These are phyloP conservation scores for Danio tinwini DNA, from an alignment of 2,797 vertebrate genomes.

Conservation along the genomic window DNA sequence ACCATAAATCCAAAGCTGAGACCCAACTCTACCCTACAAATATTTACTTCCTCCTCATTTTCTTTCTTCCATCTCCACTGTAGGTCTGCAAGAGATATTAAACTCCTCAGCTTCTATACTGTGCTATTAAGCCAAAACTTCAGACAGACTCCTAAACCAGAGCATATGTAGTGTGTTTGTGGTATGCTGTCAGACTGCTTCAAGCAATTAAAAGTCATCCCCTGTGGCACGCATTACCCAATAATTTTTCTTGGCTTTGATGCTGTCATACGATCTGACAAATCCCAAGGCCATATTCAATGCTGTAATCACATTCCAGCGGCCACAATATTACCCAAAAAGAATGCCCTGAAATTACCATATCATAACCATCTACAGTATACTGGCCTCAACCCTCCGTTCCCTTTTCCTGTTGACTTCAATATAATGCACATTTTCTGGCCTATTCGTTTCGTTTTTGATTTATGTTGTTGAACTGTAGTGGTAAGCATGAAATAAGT, in stretches of 20 bases:
- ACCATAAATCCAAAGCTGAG: not conserved
- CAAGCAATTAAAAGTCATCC: conserved; percentile 66
- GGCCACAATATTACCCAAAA: conserved; percentile 66
- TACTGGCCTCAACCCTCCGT: conserved; percentile 6
- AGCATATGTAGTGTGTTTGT: conserved; percentile 71
- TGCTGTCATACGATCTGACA: conserved; percentile 62
- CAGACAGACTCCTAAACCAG: conserved; percentile 64
- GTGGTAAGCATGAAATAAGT: conserved; percentile 27
- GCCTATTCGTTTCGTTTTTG: conserved; percentile 6
- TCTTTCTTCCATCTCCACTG: conserved; percentile 12
- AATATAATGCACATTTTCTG: conserved; percentile 25
- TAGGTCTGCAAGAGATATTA: conserved; percentile 25
- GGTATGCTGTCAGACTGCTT: conserved; percentile 70
- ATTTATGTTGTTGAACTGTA: conserved; percentile 37
- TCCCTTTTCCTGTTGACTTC: conserved; percentile 24
- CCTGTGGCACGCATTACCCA: conserved; percentile 69
- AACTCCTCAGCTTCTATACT: conserved; percentile 23
- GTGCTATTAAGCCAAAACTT: conserved; percentile 38
- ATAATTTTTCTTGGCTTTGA: conserved; percentile 72
- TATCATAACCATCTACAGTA: conserved; percentile 33
- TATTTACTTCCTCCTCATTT: not conserved
- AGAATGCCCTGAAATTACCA: conserved; percentile 41
- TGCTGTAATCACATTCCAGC: conserved; percentile 68
- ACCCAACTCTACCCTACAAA: not conserved
- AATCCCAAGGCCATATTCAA: conserved; percentile 65